phyloP scores from a whole-genome alignment of 2,113 vertebrate species.

The Smithornis capensis region DNA sequence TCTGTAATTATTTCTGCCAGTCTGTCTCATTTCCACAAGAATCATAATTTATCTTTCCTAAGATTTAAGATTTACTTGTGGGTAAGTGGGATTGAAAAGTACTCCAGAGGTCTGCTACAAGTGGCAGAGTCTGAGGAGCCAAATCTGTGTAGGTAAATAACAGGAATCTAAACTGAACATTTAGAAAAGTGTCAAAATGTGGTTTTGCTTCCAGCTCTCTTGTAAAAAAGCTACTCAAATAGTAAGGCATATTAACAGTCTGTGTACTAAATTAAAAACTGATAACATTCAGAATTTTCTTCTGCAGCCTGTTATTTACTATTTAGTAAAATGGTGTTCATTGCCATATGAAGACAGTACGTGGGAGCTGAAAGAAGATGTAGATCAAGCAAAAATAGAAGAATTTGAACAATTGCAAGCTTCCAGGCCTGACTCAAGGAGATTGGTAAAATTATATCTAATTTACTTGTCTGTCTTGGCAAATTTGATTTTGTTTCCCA shows the following conservation, averaged over 20 bases:
- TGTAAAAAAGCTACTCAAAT: not conserved
- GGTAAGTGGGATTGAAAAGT: not conserved
- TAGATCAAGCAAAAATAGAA: conserved; percentile 96
- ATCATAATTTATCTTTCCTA: not conserved
- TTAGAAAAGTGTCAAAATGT: not conserved
- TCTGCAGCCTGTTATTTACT: conserved; percentile 95
- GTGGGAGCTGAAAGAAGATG: conserved; percentile 97
- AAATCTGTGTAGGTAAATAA: not conserved
- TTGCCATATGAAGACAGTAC: conserved; percentile 98
- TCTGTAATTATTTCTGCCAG: not conserved
- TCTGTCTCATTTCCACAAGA: not conserved
- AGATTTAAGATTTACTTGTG: not conserved
- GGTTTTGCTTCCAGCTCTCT: not conserved
- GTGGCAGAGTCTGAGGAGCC: not conserved
- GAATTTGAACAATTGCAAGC: conserved; percentile 98
- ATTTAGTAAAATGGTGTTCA: conserved; percentile 99
- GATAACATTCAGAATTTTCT: conserved; percentile 55
- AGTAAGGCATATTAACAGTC: not conserved
- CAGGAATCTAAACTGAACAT: not conserved
- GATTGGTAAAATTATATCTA: conserved; percentile 80
- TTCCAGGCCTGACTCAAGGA: conserved; percentile 86
- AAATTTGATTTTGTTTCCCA: not conserved
- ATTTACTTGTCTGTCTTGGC: conserved; percentile 40
- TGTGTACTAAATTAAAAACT: conserved; percentile 46
- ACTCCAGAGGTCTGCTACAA: not conserved